phyloP scores from a whole-genome alignment of 2,113 vertebrate genomes.

The Ptilorrhoa leucosticta region DNA sequence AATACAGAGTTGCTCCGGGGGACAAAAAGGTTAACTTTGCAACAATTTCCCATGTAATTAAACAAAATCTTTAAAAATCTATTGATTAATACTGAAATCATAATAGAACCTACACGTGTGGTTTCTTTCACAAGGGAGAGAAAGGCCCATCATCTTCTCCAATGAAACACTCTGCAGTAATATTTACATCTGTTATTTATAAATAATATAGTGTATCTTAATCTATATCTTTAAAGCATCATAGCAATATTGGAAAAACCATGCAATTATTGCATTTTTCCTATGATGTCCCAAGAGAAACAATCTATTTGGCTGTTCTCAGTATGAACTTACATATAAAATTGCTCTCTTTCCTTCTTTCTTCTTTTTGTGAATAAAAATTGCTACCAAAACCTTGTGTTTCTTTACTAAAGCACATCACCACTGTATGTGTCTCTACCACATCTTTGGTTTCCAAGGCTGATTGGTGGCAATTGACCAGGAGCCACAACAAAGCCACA shows the following conservation, averaged over 20 bases:
- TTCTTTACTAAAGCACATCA: not conserved
- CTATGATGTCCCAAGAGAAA: not conserved
- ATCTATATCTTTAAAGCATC: not conserved
- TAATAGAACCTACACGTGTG: not conserved
- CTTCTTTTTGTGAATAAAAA: not conserved
- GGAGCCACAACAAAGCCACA: not conserved
- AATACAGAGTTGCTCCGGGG: not conserved
- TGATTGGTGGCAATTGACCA: rapidly evolving
- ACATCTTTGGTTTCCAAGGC: not conserved
- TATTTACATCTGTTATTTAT: not conserved
- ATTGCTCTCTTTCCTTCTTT: not conserved
- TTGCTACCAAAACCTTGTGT: not conserved
- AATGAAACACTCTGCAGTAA: not conserved
- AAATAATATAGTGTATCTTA: not conserved
- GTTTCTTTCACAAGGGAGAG: not conserved
- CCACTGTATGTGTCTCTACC: not conserved
- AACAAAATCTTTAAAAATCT: not conserved
- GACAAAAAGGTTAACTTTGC: not conserved
- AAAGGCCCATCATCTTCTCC: not conserved
- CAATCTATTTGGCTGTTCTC: not conserved
- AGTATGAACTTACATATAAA: not conserved
- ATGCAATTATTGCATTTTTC: not conserved
- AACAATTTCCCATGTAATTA: not conserved
- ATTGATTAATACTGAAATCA: not conserved
- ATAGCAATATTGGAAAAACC: not conserved